phyloP scores from a whole-genome alignment of 2,113 vertebrate species.

The Dolichallabes microphthalmus region DNA sequence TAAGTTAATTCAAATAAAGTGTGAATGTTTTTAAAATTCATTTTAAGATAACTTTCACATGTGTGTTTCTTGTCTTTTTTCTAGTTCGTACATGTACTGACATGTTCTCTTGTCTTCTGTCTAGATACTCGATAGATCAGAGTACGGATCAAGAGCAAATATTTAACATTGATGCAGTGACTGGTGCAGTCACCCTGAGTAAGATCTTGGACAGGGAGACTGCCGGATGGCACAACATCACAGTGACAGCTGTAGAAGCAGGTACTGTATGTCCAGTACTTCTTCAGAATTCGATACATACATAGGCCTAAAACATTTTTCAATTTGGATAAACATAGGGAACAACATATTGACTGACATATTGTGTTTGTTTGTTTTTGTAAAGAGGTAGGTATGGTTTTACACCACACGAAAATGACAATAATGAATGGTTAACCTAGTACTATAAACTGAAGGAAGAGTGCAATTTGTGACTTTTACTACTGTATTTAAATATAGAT shows the following conservation, averaged over 20 bases:
- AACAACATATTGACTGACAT: neutral
- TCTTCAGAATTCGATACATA: slow-evolving; percentile 16
- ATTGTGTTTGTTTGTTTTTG: slow-evolving; percentile 2
- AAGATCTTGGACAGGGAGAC: slow-evolving; percentile 92
- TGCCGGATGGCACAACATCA: slow-evolving; percentile 97
- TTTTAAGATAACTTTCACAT: neutral
- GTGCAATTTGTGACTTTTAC: neutral
- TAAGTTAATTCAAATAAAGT: neutral
- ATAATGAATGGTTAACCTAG: neutral
- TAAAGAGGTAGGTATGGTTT: neutral
- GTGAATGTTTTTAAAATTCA: neutral
- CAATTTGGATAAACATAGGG: slow-evolving; percentile 8
- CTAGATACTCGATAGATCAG: slow-evolving; percentile 89
- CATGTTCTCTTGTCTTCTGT: neutral
- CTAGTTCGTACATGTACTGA: neutral
- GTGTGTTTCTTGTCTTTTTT: neutral
- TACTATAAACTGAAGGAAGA: neutral
- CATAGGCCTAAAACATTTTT: slow-evolving; percentile 17
- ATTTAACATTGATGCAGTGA: slow-evolving; percentile 88
- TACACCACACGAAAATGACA: neutral
- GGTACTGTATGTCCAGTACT: slow-evolving; percentile 71
- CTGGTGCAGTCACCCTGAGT: slow-evolving; percentile 86
- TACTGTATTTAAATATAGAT: neutral
- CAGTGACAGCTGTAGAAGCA: slow-evolving; percentile 89
- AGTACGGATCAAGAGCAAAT: slow-evolving; percentile 86